Evolutionary conservation across 1,140 invertebrate genomes (phyloP).

Genomic region (Drosophila sucinea): DNA sequence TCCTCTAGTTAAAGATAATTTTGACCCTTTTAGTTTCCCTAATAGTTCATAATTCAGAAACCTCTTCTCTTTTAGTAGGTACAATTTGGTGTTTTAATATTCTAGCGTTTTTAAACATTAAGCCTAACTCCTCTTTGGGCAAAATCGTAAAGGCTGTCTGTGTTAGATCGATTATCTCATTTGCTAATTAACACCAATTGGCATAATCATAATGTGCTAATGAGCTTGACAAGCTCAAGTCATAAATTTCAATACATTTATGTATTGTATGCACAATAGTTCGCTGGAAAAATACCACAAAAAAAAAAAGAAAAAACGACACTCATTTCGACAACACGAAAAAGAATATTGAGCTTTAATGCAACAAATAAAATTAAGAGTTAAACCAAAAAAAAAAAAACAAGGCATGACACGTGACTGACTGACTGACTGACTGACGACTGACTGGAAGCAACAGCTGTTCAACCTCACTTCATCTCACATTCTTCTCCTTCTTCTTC

Average conservation of each 20-base stretch:
- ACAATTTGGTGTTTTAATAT: too few species aligned
- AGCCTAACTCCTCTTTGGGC: too few species aligned
- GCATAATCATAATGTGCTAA: background rate
- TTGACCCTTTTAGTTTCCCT: too few species aligned
- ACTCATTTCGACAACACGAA: slow-evolving; percentile 26
- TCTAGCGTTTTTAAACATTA: too few species aligned
- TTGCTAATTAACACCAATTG: background rate
- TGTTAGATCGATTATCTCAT: background rate
- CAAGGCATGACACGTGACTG: slow-evolving; percentile 72
- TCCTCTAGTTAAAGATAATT: too few species aligned
- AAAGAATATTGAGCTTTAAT: slow-evolving; percentile 60
- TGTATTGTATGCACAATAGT: background rate
- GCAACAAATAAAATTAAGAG: slow-evolving; percentile 52
- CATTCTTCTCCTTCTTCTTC: slow-evolving; percentile 26
- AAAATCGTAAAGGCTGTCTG: background rate
- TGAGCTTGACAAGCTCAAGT: background rate
- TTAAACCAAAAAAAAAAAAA: slow-evolving; percentile 40
- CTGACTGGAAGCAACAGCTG: slow-evolving; percentile 41
- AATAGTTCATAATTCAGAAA: too few species aligned
- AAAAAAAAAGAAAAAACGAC: slow-evolving; percentile 20
- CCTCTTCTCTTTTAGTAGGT: too few species aligned
- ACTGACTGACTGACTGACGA: slow-evolving; percentile 52
- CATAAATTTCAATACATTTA: background rate
- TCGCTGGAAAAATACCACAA: too few species aligned
- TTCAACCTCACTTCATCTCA: slow-evolving; percentile 39